Evolutionary conservation across 37 sponge, comb jelly and placozoan genomes (phyloP), one percentile per base, ranked within the genome.

Genomic region (Halichondria panicea): DNA sequence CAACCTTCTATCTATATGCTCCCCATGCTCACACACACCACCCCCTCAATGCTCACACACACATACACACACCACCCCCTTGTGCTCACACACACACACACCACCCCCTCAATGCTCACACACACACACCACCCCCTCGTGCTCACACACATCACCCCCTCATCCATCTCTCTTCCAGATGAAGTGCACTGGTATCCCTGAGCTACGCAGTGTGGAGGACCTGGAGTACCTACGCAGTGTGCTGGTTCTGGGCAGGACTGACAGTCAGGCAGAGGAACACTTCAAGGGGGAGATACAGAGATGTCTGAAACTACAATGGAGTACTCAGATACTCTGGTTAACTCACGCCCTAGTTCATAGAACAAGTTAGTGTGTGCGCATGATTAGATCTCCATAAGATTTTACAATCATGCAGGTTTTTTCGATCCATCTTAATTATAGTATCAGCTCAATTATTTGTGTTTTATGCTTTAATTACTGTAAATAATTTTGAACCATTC

Each of bases 171-270:
- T 42, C 31, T n/a, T 36, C 35, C 77, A 91, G 91, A 95, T 95
- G 96, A 95, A 95, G 71, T 87, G 88, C 66, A 95, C 96, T 7
- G 96, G 96, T 28, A 95, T 95, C 25, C 96, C 96, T 33, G 96
- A 95, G 81, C 73, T 95, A 62, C 74, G 71, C 25, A 88, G 92
- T 72, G 87, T 95, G 40, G 85, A 88, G 63, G 93, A 93, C 86
- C 31, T 93, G 21, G 89, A 87, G 40, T 93, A 93, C 44, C 79
- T 93, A 12, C 70, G 81, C 12, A 82, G 77, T 52, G 93, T 88
- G 11, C 76, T 93, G 12, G 66, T 91, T 0, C 81, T 91, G 66
- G 81, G 63, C 55, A 81, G 55, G 45, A 71, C 68, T 18, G 87
- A 81, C 21, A 59, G 77, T 24, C 83, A 81, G 50, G 96, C 96